A percentile compares a stretch with the other conserved stretches of the same genome.
These are phyloP conservation scores for Vombatus ursinus DNA, from an alignment of 2,113 vertebrate genomes.

Conservation along the genomic window DNA sequence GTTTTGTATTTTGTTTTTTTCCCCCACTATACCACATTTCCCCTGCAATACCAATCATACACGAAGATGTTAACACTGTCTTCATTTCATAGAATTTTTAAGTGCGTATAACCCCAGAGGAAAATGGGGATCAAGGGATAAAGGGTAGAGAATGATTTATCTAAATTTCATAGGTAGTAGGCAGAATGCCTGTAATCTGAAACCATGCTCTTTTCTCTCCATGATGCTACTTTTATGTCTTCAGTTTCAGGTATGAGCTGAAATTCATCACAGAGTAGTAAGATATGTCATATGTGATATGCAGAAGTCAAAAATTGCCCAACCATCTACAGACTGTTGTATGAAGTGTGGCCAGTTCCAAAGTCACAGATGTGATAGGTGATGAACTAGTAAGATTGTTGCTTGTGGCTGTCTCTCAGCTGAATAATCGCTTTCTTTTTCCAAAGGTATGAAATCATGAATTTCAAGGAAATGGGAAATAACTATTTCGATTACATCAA, in stretches of 20 bases:
- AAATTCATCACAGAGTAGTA: background rate
- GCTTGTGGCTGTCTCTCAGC: background rate
- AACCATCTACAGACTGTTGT: background rate
- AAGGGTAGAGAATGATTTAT: background rate
- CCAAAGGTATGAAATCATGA: slow-evolving; percentile 98
- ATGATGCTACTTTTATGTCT: background rate
- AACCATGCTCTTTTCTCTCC: background rate
- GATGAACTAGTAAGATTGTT: background rate
- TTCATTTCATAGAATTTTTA: background rate
- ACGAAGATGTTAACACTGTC: background rate
- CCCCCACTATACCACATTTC: no score
- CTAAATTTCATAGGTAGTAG: background rate
- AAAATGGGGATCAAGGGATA: background rate
- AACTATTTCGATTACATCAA: slow-evolving; percentile 98
- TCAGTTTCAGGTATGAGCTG: slow-evolving; percentile 58
- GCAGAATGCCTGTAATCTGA: background rate
- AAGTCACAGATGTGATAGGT: slow-evolving; percentile 6
- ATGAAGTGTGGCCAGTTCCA: slow-evolving; percentile 41
- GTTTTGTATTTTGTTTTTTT: background rate
- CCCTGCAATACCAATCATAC: background rate
- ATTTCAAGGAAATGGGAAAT: slow-evolving; percentile 99
- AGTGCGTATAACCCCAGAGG: background rate
- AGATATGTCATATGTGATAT: background rate
- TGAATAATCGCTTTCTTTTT: slow-evolving; percentile 65
- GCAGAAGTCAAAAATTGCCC: background rate